Conservation (phyloP, 1,140 invertebrate species). For the Araneus ventricosus region DNA sequence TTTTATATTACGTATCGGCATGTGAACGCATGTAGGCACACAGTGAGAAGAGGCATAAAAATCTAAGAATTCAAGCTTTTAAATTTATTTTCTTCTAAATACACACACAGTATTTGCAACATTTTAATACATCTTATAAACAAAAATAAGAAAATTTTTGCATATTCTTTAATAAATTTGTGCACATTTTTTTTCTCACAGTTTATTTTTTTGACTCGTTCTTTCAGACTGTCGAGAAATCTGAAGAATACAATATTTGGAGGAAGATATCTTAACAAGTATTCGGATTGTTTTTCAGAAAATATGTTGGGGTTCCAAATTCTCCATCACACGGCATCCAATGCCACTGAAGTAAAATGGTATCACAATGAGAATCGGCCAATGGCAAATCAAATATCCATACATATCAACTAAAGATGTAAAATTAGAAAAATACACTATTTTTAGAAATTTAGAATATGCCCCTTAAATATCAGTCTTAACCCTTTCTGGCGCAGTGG, state of each 20-base stretch:
- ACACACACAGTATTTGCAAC: constrained; percentile 62
- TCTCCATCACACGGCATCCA: background rate
- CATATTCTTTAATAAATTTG: background rate
- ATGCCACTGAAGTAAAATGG: background rate
- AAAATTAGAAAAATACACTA: too few relatives aligned
- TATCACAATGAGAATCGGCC: background rate
- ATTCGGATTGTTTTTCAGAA: background rate
- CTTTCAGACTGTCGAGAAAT: background rate
- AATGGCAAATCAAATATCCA: background rate
- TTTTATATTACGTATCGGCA: too few relatives aligned
- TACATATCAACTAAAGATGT: background rate
- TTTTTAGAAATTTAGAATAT: too few relatives aligned
- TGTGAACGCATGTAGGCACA: too few relatives aligned
- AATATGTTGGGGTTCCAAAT: background rate
- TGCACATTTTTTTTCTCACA: constrained; percentile 10
- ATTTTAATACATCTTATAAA: constrained; percentile 58
- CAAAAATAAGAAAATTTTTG: constrained; percentile 41
- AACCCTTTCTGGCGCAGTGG: too few relatives aligned
- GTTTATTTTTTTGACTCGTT: background rate
- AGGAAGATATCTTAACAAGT: too few relatives aligned
- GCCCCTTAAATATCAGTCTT: too few relatives aligned
- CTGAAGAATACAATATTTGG: background rate
- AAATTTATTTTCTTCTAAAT: constrained; percentile 66
- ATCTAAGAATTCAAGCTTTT: constrained; percentile 46
- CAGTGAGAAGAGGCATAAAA: background rate